Evolutionary conservation across 2,888 invertebrate species (phyloP).

Genomic region (Bruchidius siliquastri): DNA sequence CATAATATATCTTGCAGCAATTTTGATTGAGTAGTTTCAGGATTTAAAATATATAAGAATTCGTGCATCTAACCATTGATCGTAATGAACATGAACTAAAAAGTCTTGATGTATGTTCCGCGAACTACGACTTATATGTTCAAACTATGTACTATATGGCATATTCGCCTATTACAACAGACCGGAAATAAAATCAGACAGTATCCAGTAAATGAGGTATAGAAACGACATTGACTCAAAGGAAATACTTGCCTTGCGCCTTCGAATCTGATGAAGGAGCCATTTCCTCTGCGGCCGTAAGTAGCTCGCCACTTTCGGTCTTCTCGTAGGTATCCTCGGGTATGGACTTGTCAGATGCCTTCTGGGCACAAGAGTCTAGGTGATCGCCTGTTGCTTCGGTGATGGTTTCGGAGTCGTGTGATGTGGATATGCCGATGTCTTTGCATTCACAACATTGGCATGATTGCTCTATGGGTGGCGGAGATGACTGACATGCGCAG

Average conservation of each 20-base stretch:
- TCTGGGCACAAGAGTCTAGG: not conserved
- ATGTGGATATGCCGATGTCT: constrained; percentile 28
- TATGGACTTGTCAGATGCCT: not conserved
- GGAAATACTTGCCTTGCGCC: not conserved
- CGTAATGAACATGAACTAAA: too few relatives aligned
- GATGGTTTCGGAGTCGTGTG: constrained; percentile 24
- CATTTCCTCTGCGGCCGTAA: not conserved
- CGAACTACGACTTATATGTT: too few relatives aligned
- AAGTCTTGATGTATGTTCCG: too few relatives aligned
- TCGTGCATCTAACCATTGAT: too few relatives aligned
- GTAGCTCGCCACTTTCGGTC: not conserved
- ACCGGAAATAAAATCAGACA: not conserved
- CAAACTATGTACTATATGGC: not conserved
- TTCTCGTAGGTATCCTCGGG: not conserved
- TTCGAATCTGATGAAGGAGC: not conserved
- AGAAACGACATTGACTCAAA: not conserved
- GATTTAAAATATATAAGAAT: too few relatives aligned
- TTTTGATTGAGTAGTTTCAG: too few relatives aligned
- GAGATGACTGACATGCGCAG: constrained; percentile 28
- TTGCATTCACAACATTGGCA: constrained; percentile 33
- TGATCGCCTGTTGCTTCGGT: constrained; percentile 13
- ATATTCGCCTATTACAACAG: not conserved
- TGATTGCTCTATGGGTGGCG: constrained; percentile 27
- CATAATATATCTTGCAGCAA: too few relatives aligned
- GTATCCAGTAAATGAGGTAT: too few relatives aligned